Evolutionary conservation across 1,140 invertebrate species (phyloP).

Genomic region (Papilio xuthus): DNA sequence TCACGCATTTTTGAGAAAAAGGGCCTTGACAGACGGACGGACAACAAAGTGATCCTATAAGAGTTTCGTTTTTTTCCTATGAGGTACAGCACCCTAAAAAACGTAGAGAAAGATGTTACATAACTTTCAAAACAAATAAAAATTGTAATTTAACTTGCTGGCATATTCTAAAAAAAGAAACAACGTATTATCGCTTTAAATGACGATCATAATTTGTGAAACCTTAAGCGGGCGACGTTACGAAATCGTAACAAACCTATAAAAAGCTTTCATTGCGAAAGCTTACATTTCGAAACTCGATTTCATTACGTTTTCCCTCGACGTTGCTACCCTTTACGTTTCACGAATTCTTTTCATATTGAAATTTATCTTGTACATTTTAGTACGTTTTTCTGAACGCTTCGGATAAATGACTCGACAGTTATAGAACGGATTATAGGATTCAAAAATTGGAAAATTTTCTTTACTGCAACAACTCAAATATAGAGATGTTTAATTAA

Average conservation of each 20-base stretch:
- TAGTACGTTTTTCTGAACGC: not conserved
- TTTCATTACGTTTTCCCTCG: not conserved
- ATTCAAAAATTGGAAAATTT: not conserved
- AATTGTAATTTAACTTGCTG: not conserved
- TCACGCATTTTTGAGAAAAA: too few species aligned
- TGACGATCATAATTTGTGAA: not conserved
- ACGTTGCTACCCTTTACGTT: slow-evolving; percentile 22
- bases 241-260: not conserved
- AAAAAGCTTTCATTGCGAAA: not conserved
- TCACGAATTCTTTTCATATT: slow-evolving; percentile 33
- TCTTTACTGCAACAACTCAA: too few species aligned
- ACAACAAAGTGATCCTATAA: too few species aligned
- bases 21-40: too few species aligned
- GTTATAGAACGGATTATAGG: slow-evolving; percentile 5
- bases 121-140: too few species aligned
- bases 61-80: too few species aligned
- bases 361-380: slow-evolving; percentile 7
- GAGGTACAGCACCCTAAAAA: too few species aligned
- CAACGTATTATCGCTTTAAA: not conserved
- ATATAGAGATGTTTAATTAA: not conserved
- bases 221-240: not conserved
- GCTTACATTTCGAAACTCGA: slow-evolving; percentile 10
- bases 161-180: not conserved
- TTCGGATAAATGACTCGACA: slow-evolving; percentile 18
- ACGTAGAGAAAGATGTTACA: too few species aligned